Conservation (phyloP, 2,113 vertebrate species). For the Neogale vison region DNA sequence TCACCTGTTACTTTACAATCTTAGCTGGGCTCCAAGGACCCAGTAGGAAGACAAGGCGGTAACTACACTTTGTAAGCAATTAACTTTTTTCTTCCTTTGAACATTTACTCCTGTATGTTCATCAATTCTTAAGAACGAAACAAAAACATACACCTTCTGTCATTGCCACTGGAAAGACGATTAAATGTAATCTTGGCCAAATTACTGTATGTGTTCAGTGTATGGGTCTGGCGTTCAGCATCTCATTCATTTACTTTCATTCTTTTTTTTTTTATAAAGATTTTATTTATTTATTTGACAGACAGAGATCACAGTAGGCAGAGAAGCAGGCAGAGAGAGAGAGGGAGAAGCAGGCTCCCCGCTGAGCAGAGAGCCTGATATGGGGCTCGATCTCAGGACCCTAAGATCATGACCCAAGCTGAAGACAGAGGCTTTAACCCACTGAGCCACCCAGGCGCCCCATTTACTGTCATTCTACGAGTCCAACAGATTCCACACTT, state of each 20-base stretch:
- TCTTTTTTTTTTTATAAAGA: not conserved
- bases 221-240: not conserved
- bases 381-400: too few relatives aligned
- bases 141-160: not conserved
- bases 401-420: too few relatives aligned
- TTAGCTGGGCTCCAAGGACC: constrained; percentile 18
- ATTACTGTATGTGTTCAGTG: not conserved
- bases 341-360: too few relatives aligned
- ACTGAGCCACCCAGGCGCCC: too few relatives aligned
- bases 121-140: constrained; percentile 8
- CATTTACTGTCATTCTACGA: not conserved
- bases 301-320: too few relatives aligned
- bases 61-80: constrained; percentile 55
- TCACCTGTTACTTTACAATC: constrained; percentile 27
- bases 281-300: too few relatives aligned
- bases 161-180: not conserved
- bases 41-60: constrained; percentile 18
- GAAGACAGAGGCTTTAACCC: too few relatives aligned
- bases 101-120: not conserved
- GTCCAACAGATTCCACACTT: not conserved
- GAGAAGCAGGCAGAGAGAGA: too few relatives aligned
- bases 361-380: too few relatives aligned
- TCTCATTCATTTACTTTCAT: not conserved
- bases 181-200: not conserved
- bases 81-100: constrained; percentile 17